Evolutionary conservation across 1,140 invertebrate genomes (phyloP).

Genomic region (Pygmarrhopalites habei): DNA sequence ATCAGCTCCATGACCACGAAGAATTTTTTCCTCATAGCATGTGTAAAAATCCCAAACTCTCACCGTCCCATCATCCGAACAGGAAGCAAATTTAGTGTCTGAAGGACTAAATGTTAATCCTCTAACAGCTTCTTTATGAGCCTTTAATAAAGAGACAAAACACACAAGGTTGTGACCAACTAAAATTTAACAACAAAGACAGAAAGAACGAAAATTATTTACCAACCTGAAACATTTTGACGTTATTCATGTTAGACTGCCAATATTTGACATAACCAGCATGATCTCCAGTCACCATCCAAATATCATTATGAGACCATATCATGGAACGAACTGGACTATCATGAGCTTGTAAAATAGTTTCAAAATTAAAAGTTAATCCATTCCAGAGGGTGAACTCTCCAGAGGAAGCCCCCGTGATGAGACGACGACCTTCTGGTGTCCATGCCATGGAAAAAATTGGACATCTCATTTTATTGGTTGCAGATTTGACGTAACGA

Average conservation of each 20-base stretch:
- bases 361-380: conserved; percentile 99
- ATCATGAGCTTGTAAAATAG: conserved; percentile 99
- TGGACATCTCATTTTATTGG: conserved; percentile 98
- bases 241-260: conserved; percentile 99
- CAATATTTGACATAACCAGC: conserved; percentile 99
- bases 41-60: conserved; percentile 97
- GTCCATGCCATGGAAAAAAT: conserved; percentile 99
- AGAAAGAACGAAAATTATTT: neutral
- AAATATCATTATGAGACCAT: conserved; percentile 98
- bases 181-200: neutral
- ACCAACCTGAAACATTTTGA: conserved; percentile 92
- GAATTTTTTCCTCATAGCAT: conserved; percentile 91
- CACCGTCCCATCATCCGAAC: conserved; percentile 97
- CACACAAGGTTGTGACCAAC: neutral
- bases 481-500: conserved; percentile 93
- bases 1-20: conserved; percentile 97
- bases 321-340: conserved; percentile 96
- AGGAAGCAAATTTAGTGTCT: conserved; percentile 96
- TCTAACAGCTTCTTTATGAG: conserved; percentile 97
- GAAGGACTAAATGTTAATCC: conserved; percentile 95
- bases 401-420: conserved; percentile 97
- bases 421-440: conserved; percentile 90
- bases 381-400: conserved; percentile 99
- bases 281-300: conserved; percentile 99
- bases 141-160: conserved; percentile 44